Evolutionary conservation across 2,113 vertebrate genomes (phyloP).

Genomic region (Pyrgilauda ruficollis): DNA sequence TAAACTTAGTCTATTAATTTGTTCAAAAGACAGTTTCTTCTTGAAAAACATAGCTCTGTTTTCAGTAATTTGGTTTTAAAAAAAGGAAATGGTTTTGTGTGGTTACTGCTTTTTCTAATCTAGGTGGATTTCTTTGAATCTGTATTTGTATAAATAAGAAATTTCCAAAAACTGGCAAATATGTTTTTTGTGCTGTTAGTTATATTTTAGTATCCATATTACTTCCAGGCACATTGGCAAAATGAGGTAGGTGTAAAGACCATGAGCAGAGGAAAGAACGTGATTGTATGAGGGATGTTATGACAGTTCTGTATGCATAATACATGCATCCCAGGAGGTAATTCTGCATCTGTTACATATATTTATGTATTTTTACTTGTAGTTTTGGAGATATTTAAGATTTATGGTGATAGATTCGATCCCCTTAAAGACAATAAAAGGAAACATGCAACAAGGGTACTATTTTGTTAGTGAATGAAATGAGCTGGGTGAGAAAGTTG

Average conservation of each 20-base stretch:
- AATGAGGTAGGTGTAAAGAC: slow-evolving; percentile 69
- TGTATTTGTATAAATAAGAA: background rate
- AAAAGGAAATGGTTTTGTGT: background rate
- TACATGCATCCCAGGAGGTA: slow-evolving; percentile 72
- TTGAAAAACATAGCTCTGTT: background rate
- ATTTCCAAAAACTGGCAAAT: background rate
- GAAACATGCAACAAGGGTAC: slow-evolving; percentile 65
- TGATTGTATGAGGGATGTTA: slow-evolving; percentile 61
- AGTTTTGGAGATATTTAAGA: slow-evolving; percentile 72
- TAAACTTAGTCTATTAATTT: background rate
- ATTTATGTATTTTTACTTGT: slow-evolving; percentile 76
- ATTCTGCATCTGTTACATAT: slow-evolving; percentile 77
- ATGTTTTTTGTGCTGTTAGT: background rate
- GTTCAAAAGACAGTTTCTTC: background rate
- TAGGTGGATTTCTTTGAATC: background rate
- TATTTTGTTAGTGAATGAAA: slow-evolving; percentile 41
- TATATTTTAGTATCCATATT: slow-evolving; percentile 11
- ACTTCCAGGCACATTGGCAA: slow-evolving; percentile 57
- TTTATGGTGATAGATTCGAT: slow-evolving; percentile 73
- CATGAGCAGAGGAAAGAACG: slow-evolving; percentile 57
- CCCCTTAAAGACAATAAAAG: slow-evolving; percentile 72
- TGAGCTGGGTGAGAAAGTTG: background rate
- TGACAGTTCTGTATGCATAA: slow-evolving; percentile 73
- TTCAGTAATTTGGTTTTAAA: background rate
- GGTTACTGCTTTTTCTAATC: background rate